Percentiles rank a stretch among this genome's conserved stretches.
Evolutionary conservation across 2,113 vertebrate species (phyloP).

Genomic region (Deroptyus accipitrinus): DNA sequence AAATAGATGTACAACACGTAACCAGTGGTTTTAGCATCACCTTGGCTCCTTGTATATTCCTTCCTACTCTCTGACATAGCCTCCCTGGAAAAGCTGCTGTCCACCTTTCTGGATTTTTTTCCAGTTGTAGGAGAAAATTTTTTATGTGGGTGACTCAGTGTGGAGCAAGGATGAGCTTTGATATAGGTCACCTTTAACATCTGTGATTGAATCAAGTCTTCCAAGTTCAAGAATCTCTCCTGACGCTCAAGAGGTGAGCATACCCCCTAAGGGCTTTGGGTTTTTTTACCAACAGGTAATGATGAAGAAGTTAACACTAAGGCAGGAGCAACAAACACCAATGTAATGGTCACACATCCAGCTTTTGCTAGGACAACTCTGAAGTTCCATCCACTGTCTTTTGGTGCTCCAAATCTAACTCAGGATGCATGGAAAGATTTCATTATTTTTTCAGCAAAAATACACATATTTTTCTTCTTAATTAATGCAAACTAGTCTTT

Average conservation of each 20-base stretch:
- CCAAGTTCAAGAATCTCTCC: background rate
- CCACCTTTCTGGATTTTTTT: background rate
- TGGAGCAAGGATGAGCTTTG: background rate
- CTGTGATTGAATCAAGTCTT: background rate
- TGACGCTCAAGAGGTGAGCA: background rate
- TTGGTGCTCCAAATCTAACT: background rate
- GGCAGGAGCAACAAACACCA: background rate
- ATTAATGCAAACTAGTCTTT: background rate
- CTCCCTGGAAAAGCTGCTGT: background rate
- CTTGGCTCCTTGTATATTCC: background rate
- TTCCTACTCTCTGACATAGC: background rate
- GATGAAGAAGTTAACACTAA: background rate
- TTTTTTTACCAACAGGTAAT: background rate
- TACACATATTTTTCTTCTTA: background rate
- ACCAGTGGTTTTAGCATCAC: background rate
- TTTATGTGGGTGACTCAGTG: background rate
- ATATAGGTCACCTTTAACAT: background rate
- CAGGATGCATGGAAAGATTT: background rate
- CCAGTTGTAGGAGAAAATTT: background rate
- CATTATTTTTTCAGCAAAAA: background rate
- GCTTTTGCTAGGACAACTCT: background rate
- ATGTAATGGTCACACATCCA: background rate
- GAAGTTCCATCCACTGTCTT: background rate
- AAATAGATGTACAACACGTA: rapidly evolving
- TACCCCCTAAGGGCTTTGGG: background rate